Base-by-base conservation (phyloP, 2,888 invertebrate species). In the Hypomecis punctinalis region DNA sequence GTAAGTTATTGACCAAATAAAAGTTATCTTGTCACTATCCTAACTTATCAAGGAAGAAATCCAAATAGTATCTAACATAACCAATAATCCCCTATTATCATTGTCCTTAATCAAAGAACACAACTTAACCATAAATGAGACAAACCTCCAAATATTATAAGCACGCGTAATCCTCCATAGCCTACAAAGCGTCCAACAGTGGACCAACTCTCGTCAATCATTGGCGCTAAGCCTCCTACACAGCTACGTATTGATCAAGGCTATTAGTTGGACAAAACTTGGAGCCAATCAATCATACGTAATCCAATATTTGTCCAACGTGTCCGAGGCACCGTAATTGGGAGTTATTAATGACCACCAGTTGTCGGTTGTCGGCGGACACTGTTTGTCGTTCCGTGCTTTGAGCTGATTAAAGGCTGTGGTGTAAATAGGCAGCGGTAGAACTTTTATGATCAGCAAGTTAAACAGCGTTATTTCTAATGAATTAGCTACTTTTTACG, bases 261-360 rank as follows among this genome's bases (percentile, higher is more conserved):
- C 75, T 78, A 79, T 80, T 80, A 81, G 80, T 81, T 76, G 71
- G 80, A 80, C 81, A 79, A 79, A 83, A 82, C 79, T 84, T 79
- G 78, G 77, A 69, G 51, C 77, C 79, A 83, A 88, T 88, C 88
- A 85, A 88, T 88, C 88, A 88, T 83, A 80, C 69, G 74, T 82
- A 82, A 83, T 84, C 82, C 80, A 82, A 84, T 84, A 84, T 84
- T 84, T 83, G 84, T 84, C 82, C 76, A 76, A 71, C 74, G 76
- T 76, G 76, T 66, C 65, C 76, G 75, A 72, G 75, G 66, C 71
- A 70, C 60, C 70, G 76, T 84, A 83, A 84, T 84, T 82, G 84
- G 77, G 71, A 71, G 63, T 77, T 82, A 86, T 86, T 83, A 85
- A 81, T 83, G 81, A 76, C 71, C 67, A 59, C 69, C 52, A 63